Evolutionary conservation across 2,888 invertebrate genomes (phyloP).

Genomic region (Andrena camellia): DNA sequence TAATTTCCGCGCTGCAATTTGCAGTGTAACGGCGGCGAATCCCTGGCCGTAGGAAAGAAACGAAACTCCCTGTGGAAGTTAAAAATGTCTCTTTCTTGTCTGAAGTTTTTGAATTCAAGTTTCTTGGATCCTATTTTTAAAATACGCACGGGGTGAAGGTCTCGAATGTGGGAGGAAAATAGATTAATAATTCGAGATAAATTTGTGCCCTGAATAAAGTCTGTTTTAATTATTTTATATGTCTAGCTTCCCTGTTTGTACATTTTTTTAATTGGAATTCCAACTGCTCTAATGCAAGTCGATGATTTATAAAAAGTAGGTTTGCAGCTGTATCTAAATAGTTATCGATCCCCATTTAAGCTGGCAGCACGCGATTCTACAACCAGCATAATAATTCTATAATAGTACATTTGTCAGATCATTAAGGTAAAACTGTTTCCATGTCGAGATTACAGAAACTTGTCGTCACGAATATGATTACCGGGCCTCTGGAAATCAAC

Average conservation of each 20-base stretch:
- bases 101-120: conserved; percentile 6
- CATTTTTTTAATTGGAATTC: not conserved
- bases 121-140: no score
- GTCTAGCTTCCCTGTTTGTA: not conserved
- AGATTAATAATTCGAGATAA: no score
- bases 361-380: not conserved
- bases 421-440: conserved; percentile 10
- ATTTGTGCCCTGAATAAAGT: not conserved
- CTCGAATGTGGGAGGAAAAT: no score
- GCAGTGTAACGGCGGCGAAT: not conserved
- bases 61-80: not conserved
- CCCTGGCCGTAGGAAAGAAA: not conserved
- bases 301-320: not conserved
- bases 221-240: not conserved
- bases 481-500: not conserved
- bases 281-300: not conserved
- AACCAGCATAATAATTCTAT: conserved; percentile 6
- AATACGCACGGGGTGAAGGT: no score
- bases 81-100: not conserved
- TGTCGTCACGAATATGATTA: not conserved
- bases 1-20: conserved; percentile 35
- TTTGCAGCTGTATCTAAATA: not conserved
- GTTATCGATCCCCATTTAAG: conserved; percentile 1
- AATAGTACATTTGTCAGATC: conserved; percentile 9
- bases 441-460: conserved; percentile 6